Base-by-base conservation (phyloP, 1,140 invertebrate genomes). In the Heliconius melpomene region DNA sequence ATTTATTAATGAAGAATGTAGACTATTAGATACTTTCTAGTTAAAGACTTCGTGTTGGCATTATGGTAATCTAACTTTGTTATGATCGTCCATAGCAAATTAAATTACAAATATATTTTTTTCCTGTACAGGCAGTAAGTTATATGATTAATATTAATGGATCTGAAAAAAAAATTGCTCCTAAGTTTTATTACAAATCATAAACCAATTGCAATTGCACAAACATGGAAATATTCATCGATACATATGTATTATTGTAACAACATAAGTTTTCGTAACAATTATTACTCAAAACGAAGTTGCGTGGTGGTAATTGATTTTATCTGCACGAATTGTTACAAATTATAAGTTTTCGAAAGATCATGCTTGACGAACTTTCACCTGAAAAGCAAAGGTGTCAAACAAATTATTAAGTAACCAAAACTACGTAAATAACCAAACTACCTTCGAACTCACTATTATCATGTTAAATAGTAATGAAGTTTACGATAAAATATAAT, bases 331-430 rank as follows among this genome's bases (percentile, higher is more conserved):
- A 77, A 80, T 83, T 74, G 74, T 66, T 85, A 81, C 57, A 82
- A 84, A 86, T 80, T 77, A 82, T 74, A 78, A 80, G 74, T 86
- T 88, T 85, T 83, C 81, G 82, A 88, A 85, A 86, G 72, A 84
- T 72, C 81, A 52, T 82, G 66, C 79, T 72, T 83, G 82, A 86
- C 72, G 81, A 85, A 88, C 89, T 90, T 90, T 91, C 89, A 87
- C 87, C 89, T 29, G n/a, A 13, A 66, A 66, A 66, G 60, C 9
- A 66, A 60, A 60, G 20, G 57, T 60, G 57, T 60, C 57, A 60
- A 66, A 66, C 11, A 66, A 66, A 29, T 29, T 66, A 66, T 66
- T 66, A 29, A 66, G 60, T 66, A 66, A 66, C 26, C 3, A 23
- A 46, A 16, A 46, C 13, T 40, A 40, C 40, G 2, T 66, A 23